Base-by-base conservation (phyloP, 2,797 vertebrate genomes). In the Phataginus tricuspis region DNA sequence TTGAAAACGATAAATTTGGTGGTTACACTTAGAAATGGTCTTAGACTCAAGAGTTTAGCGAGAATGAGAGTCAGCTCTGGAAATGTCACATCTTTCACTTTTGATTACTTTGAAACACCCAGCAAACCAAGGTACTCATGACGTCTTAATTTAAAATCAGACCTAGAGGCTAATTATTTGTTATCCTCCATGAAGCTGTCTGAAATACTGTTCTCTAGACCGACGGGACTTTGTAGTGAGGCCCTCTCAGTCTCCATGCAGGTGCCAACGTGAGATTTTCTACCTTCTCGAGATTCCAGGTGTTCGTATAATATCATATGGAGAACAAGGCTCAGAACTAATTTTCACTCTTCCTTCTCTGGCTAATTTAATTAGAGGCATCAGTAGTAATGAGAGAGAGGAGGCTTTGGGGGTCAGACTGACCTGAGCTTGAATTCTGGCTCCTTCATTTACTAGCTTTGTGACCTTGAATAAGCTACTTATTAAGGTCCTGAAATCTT, bases 1-100 rank as follows among this genome's bases (percentile, higher is more conserved):
- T 39, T 27, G 63, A 92, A 95, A 94, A 72, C 61, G 59, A 91
- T 68, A 78, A 63, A 66, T 68, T 42, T 85, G 55, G 51, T 85
- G 34, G 21, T 87, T 61, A 42, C 7, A 8, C 82, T 95, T 37
- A 88, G 66, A 88, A 95, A 78, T 42, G 27, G 59, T 86, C 16
- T 88, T 69, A 79, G 75, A 49, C 4, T 42, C 14, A 78, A 68
- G 4, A 77, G 19, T 82, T 59, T 79, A 87, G 53, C 27, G 31
- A 86, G 25, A 61, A 94, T 37, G n/a, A 78, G 7, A 84, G 8
- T 69, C 55, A 34, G 7, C 34, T 88, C 53, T 72, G 49, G 55
- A 45, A 82, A 80, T 82, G 82, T 79, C 29, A 18, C 14, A 23
- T 45, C 5, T 49, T 79, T 90, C 51, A 78, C 23, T 78, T 94